phyloP scores from a whole-genome alignment of 2,797 vertebrate species.

The Argentina silus region DNA sequence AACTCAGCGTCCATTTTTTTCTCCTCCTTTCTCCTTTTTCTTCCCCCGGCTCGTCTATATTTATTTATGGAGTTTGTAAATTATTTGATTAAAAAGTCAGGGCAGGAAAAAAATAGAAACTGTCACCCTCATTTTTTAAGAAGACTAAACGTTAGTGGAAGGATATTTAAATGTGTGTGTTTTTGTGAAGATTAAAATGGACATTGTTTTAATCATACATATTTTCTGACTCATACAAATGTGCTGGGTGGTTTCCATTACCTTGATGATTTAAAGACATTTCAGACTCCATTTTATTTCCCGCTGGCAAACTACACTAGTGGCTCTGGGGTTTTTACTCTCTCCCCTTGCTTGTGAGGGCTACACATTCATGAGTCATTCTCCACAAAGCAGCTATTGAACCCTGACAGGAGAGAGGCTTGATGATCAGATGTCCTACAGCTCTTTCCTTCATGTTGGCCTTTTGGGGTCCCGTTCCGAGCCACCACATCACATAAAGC shows the following conservation, averaged over 20 bases:
- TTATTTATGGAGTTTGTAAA: conserved; percentile 85
- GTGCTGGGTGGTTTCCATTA: conserved; percentile 69
- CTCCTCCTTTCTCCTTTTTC: conserved; percentile 73
- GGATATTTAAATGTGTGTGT: conserved; percentile 72
- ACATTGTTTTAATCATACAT: conserved; percentile 75
- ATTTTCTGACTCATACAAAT: conserved; percentile 74
- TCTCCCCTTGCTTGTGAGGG: conserved; percentile 19
- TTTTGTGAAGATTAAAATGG: conserved; percentile 79
- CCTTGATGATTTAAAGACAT: conserved; percentile 74
- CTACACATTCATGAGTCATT: conserved; percentile 33
- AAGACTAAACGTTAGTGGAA: conserved; percentile 69
- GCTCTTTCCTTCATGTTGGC: conserved; percentile 49
- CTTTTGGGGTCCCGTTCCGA: conserved; percentile 49
- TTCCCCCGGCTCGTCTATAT: conserved; percentile 61
- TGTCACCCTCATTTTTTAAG: conserved; percentile 74
- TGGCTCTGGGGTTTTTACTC: conserved; percentile 36
- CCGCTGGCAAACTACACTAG: conserved; percentile 16
- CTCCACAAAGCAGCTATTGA: conserved; percentile 42
- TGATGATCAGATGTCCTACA: conserved; percentile 45
- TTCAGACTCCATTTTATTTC: conserved; percentile 44
- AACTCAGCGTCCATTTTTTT: conserved; percentile 77
- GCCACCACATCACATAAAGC: conserved; percentile 59
- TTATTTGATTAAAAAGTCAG: conserved; percentile 85
- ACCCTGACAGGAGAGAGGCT: conserved; percentile 35
- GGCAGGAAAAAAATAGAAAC: conserved; percentile 56